These are phyloP conservation scores for Bagarius yarrelli DNA, from an alignment of 2,113 vertebrate genomes.

Conservation along the genomic window DNA sequence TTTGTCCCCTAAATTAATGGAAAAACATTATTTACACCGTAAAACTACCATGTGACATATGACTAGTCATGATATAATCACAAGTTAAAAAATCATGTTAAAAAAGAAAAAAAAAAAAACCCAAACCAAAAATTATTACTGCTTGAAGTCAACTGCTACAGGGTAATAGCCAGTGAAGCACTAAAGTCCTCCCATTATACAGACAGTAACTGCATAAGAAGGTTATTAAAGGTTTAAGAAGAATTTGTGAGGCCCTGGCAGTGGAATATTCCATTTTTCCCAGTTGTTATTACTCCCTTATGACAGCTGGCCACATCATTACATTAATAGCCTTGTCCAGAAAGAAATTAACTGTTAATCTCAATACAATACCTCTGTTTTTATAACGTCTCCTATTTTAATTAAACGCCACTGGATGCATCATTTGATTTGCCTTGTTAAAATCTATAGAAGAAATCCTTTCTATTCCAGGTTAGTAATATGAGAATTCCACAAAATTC, in stretches of 20 bases:
- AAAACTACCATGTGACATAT: too few species aligned
- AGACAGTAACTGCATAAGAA: neutral
- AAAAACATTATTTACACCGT: too few species aligned
- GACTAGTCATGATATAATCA: too few species aligned
- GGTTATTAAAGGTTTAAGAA: neutral
- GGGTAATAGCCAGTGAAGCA: conserved; percentile 19
- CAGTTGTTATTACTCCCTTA: neutral
- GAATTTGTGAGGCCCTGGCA: neutral
- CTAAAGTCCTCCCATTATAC: neutral
- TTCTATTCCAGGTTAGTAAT: neutral
- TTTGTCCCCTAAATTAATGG: too few species aligned
- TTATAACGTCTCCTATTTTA: neutral
- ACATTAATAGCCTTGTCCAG: neutral
- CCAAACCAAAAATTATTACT: neutral
- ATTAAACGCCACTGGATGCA: neutral
- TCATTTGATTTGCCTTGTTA: neutral
- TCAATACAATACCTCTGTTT: neutral
- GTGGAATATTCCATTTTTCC: neutral
- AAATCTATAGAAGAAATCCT: neutral
- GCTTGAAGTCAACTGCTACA: neutral
- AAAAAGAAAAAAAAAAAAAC: neutral
- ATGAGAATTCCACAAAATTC: neutral
- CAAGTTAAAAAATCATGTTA: too few species aligned
- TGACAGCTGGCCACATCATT: neutral
- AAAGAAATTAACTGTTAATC: neutral